phyloP scores from a whole-genome alignment of 2,888 invertebrate species.

The Mimumesa dahlbomi region DNA sequence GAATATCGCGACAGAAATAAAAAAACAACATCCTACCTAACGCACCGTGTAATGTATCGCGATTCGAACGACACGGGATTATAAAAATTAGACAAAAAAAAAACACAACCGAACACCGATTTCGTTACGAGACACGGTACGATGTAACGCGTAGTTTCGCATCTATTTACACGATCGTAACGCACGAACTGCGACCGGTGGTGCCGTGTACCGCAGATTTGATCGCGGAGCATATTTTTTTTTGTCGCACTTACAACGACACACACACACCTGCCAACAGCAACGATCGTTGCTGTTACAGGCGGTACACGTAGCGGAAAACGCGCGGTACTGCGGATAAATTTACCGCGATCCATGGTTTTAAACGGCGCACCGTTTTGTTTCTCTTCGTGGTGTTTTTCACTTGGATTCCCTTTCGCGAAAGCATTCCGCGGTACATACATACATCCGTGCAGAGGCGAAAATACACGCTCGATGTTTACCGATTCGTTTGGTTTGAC shows the following conservation, averaged over 20 bases:
- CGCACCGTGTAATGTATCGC: no score
- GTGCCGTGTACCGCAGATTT: slow-evolving; percentile 16
- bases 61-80: no score
- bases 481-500: slow-evolving; percentile 1
- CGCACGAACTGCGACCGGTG: neutral
- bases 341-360: slow-evolving; percentile 16
- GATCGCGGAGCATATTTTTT: neutral
- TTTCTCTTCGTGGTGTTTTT: neutral
- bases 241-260: neutral
- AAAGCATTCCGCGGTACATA: neutral
- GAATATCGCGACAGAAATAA: no score
- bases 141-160: neutral
- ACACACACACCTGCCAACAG: slow-evolving; percentile 1
- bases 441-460: neutral
- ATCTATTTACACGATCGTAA: neutral
- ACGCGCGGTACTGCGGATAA: slow-evolving; percentile 21
- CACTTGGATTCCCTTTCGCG: slow-evolving; percentile 1
- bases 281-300: slow-evolving; percentile 4
- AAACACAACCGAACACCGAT: no score
- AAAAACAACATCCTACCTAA: no score
- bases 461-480: neutral
- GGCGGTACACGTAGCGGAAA: slow-evolving; percentile 7
- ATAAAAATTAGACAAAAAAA: no score
- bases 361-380: slow-evolving; percentile 3
- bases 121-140: no score